These are phyloP conservation scores for Lasius fuliginosus DNA, from an alignment of 2,888 invertebrate species.

Conservation along the genomic window DNA sequence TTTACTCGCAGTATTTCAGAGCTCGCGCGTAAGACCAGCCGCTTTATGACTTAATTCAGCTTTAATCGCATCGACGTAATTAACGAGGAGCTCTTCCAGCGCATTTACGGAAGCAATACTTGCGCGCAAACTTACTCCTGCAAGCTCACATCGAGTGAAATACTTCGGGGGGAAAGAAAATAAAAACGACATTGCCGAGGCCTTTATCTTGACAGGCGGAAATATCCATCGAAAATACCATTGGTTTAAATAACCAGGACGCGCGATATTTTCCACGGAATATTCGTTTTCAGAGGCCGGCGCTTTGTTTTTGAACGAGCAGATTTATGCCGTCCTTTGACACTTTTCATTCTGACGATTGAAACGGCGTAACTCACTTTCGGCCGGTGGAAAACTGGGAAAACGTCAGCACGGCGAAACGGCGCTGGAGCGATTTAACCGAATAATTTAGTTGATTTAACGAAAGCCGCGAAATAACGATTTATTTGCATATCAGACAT, in stretches of 20 bases:
- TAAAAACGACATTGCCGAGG: background rate
- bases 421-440: slow-evolving; percentile 70
- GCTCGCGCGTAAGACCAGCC: background rate
- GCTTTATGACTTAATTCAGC: slow-evolving; percentile 36
- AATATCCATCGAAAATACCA: slow-evolving; percentile 35
- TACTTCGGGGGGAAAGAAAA: background rate
- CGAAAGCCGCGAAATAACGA: slow-evolving; percentile 75
- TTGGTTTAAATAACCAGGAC: slow-evolving; percentile 51
- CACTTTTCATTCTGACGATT: slow-evolving; percentile 63
- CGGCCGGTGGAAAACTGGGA: slow-evolving; percentile 57
- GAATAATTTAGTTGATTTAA: slow-evolving; percentile 78
- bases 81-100: background rate
- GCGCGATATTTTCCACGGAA: slow-evolving; percentile 54
- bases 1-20: slow-evolving; percentile 32
- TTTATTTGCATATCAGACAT: slow-evolving; percentile 72
- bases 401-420: slow-evolving; percentile 59
- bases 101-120: slow-evolving; percentile 19
- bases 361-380: slow-evolving; percentile 67
- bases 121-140: background rate
- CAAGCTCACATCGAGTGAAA: background rate
- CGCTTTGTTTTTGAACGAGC: slow-evolving; percentile 52
- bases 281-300: slow-evolving; percentile 46
- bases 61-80: slow-evolving; percentile 31
- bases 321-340: slow-evolving; percentile 53
- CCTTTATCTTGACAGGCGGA: slow-evolving; percentile 45